Base-by-base conservation (phyloP, 2,797 vertebrate species). In the Manis javanica region DNA sequence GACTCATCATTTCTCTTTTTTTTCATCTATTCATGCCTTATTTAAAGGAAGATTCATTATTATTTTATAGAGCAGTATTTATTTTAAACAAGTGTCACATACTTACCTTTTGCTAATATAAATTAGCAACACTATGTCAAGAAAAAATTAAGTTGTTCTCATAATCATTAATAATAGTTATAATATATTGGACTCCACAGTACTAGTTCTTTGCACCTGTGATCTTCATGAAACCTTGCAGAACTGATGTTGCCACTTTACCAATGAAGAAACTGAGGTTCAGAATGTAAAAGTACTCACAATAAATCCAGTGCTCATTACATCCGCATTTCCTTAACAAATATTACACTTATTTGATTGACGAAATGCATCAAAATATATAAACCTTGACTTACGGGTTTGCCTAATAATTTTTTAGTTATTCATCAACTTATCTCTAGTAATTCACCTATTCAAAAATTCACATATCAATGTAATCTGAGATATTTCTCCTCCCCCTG, bases 361-460 rank as follows among this genome's bases (percentile, higher is more conserved):
- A 85, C 29, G 85, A 63, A 91, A 91, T 64, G 39, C 15, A 51
- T 4, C 19, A 77, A 94, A 77, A 57, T 18, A 74, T 7, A 49
- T 5, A 92, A 83, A 94, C 5, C 12, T 51, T 87, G 46, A 90
- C 1, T 82, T 31, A 49, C 53, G 13, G 66, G 14, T 24, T 59
- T 74, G 49, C 15, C 11, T 78, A 89, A 34, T 84, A 49, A 75
- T 66, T 51, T 82, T 77, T 39, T 77, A n/a, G n/a, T n/a, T n/a
- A n/a, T n/a, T n/a, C 61, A 53, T 69, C 37, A 68, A 68, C 15
- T 37, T 71, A 49, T 23, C 26, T 87, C 55, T 93, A 89, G 16
- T 49, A 95, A 91, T 55, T 88, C 34, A 86, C 39, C 84, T 95
- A 90, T 46, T 95, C 55, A 68, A 94, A 94, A 87, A 14, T 26